Base-by-base conservation (phyloP, 2,797 vertebrate species). In the Margarornis squamiger region DNA sequence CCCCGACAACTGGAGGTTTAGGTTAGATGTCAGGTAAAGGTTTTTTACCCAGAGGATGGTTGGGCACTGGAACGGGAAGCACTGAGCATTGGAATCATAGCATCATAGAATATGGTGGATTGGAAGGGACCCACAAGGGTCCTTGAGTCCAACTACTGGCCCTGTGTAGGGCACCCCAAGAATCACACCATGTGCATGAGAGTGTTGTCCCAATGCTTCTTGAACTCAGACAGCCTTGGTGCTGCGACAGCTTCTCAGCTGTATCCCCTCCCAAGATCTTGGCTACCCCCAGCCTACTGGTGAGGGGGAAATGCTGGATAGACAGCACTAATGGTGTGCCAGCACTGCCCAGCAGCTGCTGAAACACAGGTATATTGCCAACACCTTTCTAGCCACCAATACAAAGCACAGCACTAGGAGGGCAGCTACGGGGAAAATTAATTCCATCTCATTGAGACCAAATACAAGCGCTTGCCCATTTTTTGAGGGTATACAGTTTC, bases 391-490 rank as follows among this genome's bases (percentile, higher is more conserved):
- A 38, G 32, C 36, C 55, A 68, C 34, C 41, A 43, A 17, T 39
- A 23, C 11, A 46, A 26, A 32, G 10, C 23, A 48, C 48, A 75
- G 48, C 34, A 3, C 21, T 20, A 26, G 17, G 6, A 18, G 14
- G 5, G 8, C 10, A 27, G 30, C 39, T 36, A 1, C 7, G 18
- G 10, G 8, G 22, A 1, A 62, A 62, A 68, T 14, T 1, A 75
- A 15, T 15, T 55, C 48, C 2, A 0, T 19, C 34, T 46, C 7
- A 27, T 5, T 12, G 8, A 30, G 17, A 57, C 5, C 2, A 11
- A 30, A 13, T 6, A 13, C 14, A 30, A 45, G 4, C 7, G 66
- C 7, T 30, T 46, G 7, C 3, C 15, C 10, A 7, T 39, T 74
- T 62, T 79, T 43, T 21, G 29, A 75, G 52, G 7, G 5, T 32